Evolutionary conservation across 1,140 invertebrate genomes (phyloP).

Genomic region (Listronotus oregonensis): DNA sequence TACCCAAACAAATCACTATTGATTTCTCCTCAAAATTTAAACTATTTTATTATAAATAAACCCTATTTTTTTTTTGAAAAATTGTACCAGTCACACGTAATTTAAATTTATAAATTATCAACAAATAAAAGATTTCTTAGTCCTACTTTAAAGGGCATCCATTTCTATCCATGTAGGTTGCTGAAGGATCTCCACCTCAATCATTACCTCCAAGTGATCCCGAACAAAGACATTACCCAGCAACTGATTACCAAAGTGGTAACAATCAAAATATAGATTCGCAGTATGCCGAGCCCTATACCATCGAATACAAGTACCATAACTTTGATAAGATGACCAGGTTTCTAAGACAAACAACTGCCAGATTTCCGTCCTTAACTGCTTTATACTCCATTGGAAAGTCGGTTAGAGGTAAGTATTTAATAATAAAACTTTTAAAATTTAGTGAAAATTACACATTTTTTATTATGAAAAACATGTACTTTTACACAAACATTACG

Average conservation of each 20-base stretch:
- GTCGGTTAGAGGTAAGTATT: constrained; percentile 64
- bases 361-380: constrained; percentile 81
- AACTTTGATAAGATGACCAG: constrained; percentile 85
- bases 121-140: no score
- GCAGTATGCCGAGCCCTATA: constrained; percentile 37
- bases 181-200: neutral
- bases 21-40: no score
- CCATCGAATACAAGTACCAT: constrained; percentile 84
- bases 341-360: constrained; percentile 78
- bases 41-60: no score
- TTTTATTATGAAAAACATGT: no score
- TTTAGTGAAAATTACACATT: no score
- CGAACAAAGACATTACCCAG: constrained; percentile 17
- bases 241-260: constrained; percentile 17
- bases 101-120: no score
- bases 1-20: no score
- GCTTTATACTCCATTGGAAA: constrained; percentile 92
- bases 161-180: no score
- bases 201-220: constrained; percentile 5
- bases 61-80: no score
- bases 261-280: constrained; percentile 23
- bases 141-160: no score
- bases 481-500: no score
- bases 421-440: neutral
- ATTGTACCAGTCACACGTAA: no score